These are phyloP conservation scores for Ataeniobius toweri DNA, from an alignment of 2,797 vertebrate genomes.

Conservation along the genomic window DNA sequence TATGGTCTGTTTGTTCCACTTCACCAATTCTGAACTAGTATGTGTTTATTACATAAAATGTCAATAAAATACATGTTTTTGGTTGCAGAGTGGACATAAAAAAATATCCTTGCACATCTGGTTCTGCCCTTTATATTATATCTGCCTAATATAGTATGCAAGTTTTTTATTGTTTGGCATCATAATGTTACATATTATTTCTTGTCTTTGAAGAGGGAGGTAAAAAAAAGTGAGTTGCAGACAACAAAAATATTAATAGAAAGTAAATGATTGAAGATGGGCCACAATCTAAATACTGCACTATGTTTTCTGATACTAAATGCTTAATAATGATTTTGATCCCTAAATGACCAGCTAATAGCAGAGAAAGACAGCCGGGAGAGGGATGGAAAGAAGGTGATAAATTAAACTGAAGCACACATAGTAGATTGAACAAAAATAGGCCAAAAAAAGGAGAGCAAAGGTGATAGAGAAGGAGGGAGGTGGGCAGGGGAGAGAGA, in stretches of 20 bases:
- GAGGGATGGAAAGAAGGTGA: constrained; percentile 14
- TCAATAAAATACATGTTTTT: background rate
- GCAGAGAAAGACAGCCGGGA: constrained; percentile 29
- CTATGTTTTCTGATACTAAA: constrained; percentile 44
- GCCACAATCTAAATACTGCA: constrained; percentile 41
- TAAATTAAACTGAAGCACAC: constrained; percentile 14
- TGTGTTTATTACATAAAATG: background rate
- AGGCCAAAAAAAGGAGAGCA: constrained; percentile 16
- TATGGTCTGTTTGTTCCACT: background rate
- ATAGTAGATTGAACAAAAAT: constrained; percentile 20
- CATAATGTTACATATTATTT: constrained; percentile 24
- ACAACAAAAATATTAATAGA: constrained; percentile 27
- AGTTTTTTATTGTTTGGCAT: constrained; percentile 1
- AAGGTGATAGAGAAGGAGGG: constrained; percentile 18
- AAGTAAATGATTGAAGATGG: constrained; percentile 17
- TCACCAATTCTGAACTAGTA: background rate
- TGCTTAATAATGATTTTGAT: constrained; percentile 58
- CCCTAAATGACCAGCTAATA: constrained; percentile 34
- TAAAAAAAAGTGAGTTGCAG: constrained; percentile 18
- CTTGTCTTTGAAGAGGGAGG: constrained; percentile 2
- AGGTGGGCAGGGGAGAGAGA: constrained; percentile 9
- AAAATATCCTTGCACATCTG: background rate
- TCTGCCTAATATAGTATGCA: background rate
- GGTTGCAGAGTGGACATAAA: too few species aligned
- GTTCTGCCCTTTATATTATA: background rate